These are phyloP conservation scores for Paracyclopina nana DNA, from an alignment of 1,140 invertebrate genomes.

Conservation along the genomic window DNA sequence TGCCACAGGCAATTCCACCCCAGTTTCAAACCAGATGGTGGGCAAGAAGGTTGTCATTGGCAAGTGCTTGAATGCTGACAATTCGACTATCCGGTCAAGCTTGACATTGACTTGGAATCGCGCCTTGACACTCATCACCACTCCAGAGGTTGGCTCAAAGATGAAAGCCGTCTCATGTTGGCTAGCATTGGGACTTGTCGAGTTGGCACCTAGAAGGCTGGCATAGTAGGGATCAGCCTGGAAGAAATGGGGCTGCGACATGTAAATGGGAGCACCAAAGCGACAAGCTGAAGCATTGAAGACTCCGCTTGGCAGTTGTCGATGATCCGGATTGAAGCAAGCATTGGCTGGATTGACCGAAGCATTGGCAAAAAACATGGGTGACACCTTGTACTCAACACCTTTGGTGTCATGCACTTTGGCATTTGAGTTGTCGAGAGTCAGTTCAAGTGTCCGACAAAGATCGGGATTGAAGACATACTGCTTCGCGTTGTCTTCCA, in stretches of 20 bases:
- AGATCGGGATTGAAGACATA: slow-evolving; percentile 25
- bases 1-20: background rate
- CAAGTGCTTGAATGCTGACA: slow-evolving; percentile 25
- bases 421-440: slow-evolving; percentile 32
- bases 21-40: slow-evolving; percentile 33
- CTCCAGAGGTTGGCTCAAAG: slow-evolving; percentile 35
- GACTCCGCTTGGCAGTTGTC: slow-evolving; percentile 24
- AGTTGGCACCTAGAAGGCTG: slow-evolving; percentile 42
- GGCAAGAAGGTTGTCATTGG: slow-evolving; percentile 32
- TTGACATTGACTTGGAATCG: slow-evolving; percentile 17
- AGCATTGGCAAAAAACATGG: background rate
- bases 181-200: slow-evolving; percentile 40
- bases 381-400: background rate
- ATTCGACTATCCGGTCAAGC: slow-evolving; percentile 1
- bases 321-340: slow-evolving; percentile 18
- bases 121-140: slow-evolving; percentile 13
- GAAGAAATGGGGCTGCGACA: slow-evolving; percentile 61
- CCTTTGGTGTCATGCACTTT: slow-evolving; percentile 31
- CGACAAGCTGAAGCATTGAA: slow-evolving; percentile 25
- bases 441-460: slow-evolving; percentile 29
- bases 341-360: slow-evolving; percentile 17
- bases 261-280: slow-evolving; percentile 40
- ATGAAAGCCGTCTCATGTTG: slow-evolving; percentile 50
- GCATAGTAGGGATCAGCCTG: slow-evolving; percentile 42
- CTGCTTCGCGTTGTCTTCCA: slow-evolving; percentile 21